Base-by-base conservation (phyloP, 2,113 vertebrate species). In the Laticauda colubrina region DNA sequence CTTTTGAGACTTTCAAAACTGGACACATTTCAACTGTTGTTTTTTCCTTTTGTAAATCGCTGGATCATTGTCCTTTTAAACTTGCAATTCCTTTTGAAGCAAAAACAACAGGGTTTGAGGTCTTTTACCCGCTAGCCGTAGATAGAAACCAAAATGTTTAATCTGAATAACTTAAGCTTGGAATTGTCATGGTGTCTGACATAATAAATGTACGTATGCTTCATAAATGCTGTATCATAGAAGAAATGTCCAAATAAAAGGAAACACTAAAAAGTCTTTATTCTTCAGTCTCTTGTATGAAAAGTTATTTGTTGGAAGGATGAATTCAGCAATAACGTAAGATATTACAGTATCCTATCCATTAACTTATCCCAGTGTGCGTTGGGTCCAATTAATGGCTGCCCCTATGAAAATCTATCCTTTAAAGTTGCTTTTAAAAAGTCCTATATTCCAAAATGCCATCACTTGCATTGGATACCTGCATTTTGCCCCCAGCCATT, bases 231-330 rank as follows among this genome's bases (percentile, higher is more conserved):
- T 98, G 97, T 98, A 98, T 96, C 97, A 96, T 98, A 98, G 98
- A 97, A 96, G 97, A 97, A 97, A 96, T 97, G 98, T 98, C 98
- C 97, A 98, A 98, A 98, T 97, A 98, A 99, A 99, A 98, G 12
- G 20, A 43, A 96, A 97, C 97, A 96, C 97, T 97, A 95, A 97
- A 96, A 34, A 56, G 54, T 57, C n/a, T 57, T 69, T 1, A 2
- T 23, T 57, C 94, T 59, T 87, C 89, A 89, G 92, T 92, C 54
- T 87, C n/a, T 86, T 61, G n/a, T 87, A 86, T 94, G 90, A 91
- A 55, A 95, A 3, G 26, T 9, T 54, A 81, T 12, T 61, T 57
- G 11, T 15, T 90, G 81, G 43, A 85, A 43, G 11, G 24, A 92
- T 26, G 29, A 54, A 55, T 51, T 75, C 61, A 20, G 69, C 5